Percentiles rank a stretch among this genome's conserved stretches.
phyloP scores from a whole-genome alignment of 1,140 invertebrate genomes.

The Thaumetopoea pityocampa region DNA sequence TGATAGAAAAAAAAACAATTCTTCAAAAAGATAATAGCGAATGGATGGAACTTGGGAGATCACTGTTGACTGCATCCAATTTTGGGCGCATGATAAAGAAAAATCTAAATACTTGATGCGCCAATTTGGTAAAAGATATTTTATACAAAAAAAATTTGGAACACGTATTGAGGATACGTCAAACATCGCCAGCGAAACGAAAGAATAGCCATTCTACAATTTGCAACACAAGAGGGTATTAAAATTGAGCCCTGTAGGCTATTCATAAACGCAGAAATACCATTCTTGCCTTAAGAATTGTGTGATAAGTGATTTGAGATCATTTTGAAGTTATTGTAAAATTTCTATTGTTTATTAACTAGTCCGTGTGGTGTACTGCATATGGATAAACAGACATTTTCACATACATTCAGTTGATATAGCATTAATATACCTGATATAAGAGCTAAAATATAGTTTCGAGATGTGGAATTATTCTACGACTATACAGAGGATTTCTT shows the following conservation, averaged over 20 bases:
- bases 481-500: too few relatives aligned
- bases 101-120: constrained; percentile 8
- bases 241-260: constrained; percentile 45
- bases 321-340: too few relatives aligned
- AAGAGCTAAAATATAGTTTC: too few relatives aligned
- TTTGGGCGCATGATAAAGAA: constrained; percentile 44
- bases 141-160: constrained; percentile 25
- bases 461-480: too few relatives aligned
- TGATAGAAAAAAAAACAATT: constrained; percentile 30
- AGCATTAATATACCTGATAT: too few relatives aligned
- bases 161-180: constrained; percentile 18
- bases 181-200: constrained; percentile 40
- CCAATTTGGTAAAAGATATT: constrained; percentile 21
- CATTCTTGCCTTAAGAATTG: too few relatives aligned
- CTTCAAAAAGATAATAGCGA: constrained; percentile 26
- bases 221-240: constrained; percentile 20
- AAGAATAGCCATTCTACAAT: constrained; percentile 27
- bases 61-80: constrained; percentile 46
- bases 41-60: constrained; percentile 33
- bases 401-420: too few relatives aligned
- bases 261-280: constrained; percentile 41
- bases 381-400: too few relatives aligned
- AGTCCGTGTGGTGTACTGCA: too few relatives aligned
- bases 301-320: too few relatives aligned
- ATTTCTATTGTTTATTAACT: too few relatives aligned